Percentiles rank a stretch among this genome's conserved stretches.
phyloP scores from a whole-genome alignment of 2,113 vertebrate species.

The Oryzias woworae region DNA sequence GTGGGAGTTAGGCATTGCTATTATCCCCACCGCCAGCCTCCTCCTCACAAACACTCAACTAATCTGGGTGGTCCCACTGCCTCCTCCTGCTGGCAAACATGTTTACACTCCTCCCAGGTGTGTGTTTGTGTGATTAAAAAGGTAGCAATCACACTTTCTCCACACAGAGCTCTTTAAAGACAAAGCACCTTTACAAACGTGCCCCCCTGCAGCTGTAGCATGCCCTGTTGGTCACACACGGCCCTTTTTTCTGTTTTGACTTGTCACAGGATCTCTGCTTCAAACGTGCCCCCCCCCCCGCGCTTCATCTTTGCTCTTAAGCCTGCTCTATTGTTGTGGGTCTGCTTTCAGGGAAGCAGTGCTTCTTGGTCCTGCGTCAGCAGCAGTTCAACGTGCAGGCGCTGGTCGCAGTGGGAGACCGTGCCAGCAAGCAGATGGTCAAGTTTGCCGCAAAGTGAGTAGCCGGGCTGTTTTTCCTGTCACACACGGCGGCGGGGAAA shows the following conservation, averaged over 20 bases:
- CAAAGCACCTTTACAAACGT: conserved; percentile 26
- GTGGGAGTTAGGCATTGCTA: conserved; percentile 47
- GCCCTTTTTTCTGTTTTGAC: background rate
- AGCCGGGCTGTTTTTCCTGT: conserved; percentile 89
- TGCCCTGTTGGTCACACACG: background rate
- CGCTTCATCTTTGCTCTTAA: conserved; percentile 18
- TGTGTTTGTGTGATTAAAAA: conserved; percentile 54
- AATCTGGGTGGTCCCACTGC: conserved; percentile 62
- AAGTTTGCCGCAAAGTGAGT: conserved; percentile 99
- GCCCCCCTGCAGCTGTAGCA: conserved; percentile 24
- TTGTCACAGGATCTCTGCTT: conserved; percentile 8
- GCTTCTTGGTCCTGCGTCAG: conserved; percentile 96
- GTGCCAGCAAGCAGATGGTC: conserved; percentile 99
- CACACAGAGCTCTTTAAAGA: conserved; percentile 57
- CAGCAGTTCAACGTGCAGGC: conserved; percentile 98
- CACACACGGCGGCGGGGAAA: conserved; percentile 65
- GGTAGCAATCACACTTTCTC: conserved; percentile 47
- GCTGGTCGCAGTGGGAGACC: conserved; percentile 95
- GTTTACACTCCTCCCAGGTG: conserved; percentile 56
- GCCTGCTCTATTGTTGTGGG: conserved; percentile 52
- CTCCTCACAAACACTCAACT: conserved; percentile 46
- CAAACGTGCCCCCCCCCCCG: background rate
- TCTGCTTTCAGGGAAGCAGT: conserved; percentile 90
- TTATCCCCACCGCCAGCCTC: conserved; percentile 22
- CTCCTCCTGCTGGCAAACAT: conserved; percentile 31